Conservation (phyloP, 2,113 vertebrate species). For the Balaeniceps rex region DNA sequence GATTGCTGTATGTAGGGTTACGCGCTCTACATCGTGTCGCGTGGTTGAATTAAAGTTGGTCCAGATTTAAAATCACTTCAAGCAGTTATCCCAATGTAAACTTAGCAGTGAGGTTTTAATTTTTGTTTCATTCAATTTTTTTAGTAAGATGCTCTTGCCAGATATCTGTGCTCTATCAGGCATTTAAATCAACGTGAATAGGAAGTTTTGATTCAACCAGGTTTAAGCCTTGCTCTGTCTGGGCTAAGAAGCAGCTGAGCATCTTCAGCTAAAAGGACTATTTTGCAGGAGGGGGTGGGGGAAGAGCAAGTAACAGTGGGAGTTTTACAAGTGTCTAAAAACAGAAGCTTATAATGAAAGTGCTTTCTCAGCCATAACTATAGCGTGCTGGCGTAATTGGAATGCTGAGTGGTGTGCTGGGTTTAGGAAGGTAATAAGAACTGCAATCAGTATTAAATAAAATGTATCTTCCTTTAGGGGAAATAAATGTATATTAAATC, state of each 20-base stretch:
- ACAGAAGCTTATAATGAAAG: constrained; percentile 61
- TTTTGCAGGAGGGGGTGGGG: neutral
- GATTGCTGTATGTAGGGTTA: neutral
- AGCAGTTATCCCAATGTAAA: neutral
- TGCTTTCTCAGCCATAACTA: constrained; percentile 67
- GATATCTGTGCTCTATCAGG: neutral
- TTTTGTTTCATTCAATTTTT: neutral
- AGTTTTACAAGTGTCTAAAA: constrained; percentile 55
- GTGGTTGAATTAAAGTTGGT: neutral
- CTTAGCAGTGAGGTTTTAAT: neutral
- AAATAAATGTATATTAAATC: constrained; percentile 69
- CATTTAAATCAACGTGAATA: rapidly evolving
- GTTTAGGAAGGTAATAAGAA: constrained; percentile 69
- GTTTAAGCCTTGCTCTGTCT: neutral
- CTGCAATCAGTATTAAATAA: constrained; percentile 73
- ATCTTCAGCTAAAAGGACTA: neutral
- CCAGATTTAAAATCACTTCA: neutral
- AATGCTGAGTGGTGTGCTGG: constrained; percentile 59
- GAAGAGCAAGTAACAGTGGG: neutral
- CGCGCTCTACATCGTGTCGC: rapidly evolving
- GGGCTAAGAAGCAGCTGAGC: neutral
- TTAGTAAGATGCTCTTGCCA: neutral
- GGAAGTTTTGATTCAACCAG: neutral
- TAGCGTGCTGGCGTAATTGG: constrained; percentile 54
- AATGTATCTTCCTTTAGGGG: constrained; percentile 68